phyloP scores from a whole-genome alignment of 1,140 invertebrate genomes.

The Notospermus geniculatus region DNA sequence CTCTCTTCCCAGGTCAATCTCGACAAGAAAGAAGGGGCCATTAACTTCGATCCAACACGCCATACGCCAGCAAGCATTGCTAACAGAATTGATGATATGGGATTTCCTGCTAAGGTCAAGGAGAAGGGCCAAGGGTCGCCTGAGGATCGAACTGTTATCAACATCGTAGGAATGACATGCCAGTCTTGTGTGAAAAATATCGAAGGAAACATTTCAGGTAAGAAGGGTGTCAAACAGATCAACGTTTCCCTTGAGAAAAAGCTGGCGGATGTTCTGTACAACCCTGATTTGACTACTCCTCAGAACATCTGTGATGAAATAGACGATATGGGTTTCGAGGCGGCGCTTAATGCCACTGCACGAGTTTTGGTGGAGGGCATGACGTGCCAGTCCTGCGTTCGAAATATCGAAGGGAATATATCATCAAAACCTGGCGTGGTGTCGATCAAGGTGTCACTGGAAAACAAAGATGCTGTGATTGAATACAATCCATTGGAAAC shows the following conservation, averaged over 20 bases:
- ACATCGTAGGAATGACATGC: conserved; percentile 54
- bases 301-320: conserved; percentile 34
- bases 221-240: conserved; percentile 38
- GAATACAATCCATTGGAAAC: conserved; percentile 38
- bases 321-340: conserved; percentile 45
- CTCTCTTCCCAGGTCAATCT: conserved; percentile 56
- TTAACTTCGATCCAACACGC: conserved; percentile 37
- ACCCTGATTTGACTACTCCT: conserved; percentile 24
- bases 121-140: too few relatives aligned
- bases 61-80: conserved; percentile 31
- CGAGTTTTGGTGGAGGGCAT: conserved; percentile 46
- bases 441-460: conserved; percentile 43
- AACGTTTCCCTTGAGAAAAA: conserved; percentile 35
- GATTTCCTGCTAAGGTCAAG: conserved; percentile 42
- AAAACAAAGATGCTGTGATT: conserved; percentile 40
- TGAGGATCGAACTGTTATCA: conserved; percentile 20
- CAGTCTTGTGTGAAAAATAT: conserved; percentile 55
- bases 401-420: conserved; percentile 47
- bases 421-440: conserved; percentile 38
- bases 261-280: conserved; percentile 34
- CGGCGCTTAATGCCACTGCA: conserved; percentile 18
- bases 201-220: conserved; percentile 35
- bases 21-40: conserved; percentile 37
- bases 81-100: conserved; percentile 53
- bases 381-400: conserved; percentile 57